Base-by-base conservation (phyloP, 2,113 vertebrate genomes). In the Serranochromis macrocephalus region DNA sequence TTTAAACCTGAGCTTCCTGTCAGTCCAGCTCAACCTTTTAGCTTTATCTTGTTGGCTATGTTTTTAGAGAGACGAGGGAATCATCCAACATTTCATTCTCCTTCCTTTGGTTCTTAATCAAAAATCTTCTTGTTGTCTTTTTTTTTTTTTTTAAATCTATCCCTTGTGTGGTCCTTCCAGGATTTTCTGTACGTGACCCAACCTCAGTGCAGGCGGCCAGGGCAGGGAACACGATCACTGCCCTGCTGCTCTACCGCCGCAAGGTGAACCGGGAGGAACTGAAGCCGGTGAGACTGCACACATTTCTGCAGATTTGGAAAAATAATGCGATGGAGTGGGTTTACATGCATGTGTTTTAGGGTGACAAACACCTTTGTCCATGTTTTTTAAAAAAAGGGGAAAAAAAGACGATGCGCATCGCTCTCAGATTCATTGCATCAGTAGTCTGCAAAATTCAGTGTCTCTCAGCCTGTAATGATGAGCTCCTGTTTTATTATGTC, bases 211-310 rank as follows among this genome's bases (percentile, higher is more conserved):
- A 98, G 95, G 97, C 98, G 0, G 98, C 98, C n/a, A 93, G 98
- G 83, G 98, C 98, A 1, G 98, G 97, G 19, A 99, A 99, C 80
- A 95, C 96, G 63, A 97, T 99, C 87, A 97, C 98, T 2, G 96
- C 98, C 47, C 94, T 97, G 83, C 93, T 99, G 82, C 96, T 98
- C 2, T 99, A 99, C 89, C 95, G 98, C 13, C 97, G 97, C 51
- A 97, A 97, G 83, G 96, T 99, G 84, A 98, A 98, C 95, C 95
- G 98, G 1, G 98, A 99, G 91, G 98, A 99, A 57, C 96, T 99
- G 71, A 98, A 97, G 54, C 98, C 98, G 17, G 98, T 99, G 94
- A 8, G 96, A 91, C 3, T 4, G n/a, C 19, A 17, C 4, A 10
- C 29, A 7, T 31, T 33, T 57, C 10, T 75, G 26, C 9, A 58